phyloP scores from a whole-genome alignment of 2,888 invertebrate genomes.

The Ennomos quercinarius region DNA sequence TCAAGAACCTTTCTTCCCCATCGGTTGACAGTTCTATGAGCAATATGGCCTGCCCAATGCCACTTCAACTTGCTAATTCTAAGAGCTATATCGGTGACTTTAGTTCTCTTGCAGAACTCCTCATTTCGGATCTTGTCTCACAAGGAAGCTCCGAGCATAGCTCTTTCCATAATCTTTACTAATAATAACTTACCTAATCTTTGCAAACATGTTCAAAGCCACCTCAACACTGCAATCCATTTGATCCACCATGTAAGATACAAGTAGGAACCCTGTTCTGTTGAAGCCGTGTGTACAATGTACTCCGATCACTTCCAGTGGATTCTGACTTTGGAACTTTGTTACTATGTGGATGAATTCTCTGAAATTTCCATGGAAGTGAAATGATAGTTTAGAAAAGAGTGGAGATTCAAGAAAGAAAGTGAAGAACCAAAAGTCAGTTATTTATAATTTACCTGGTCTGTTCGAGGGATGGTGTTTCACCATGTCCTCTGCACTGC shows the following conservation, averaged over 20 bases:
- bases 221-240: conserved; percentile 94
- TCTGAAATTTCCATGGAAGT: conserved; percentile 50
- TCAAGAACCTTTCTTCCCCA: too few species aligned
- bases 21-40: too few species aligned
- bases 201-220: conserved; percentile 91
- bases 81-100: too few species aligned
- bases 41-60: too few species aligned
- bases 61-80: too few species aligned
- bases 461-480: conserved; percentile 95
- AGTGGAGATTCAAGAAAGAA: too few species aligned
- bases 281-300: conserved; percentile 99
- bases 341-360: conserved; percentile 93
- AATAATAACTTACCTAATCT: conserved; percentile 84
- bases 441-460: conserved; percentile 75
- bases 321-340: conserved; percentile 91
- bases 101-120: too few species aligned
- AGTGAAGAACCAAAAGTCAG: too few species aligned
- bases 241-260: conserved; percentile 95
- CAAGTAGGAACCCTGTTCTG: conserved; percentile 97
- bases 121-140: too few species aligned
- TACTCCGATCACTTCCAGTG: conserved; percentile 91
- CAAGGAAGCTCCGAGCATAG: too few species aligned
- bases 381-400: too few species aligned
- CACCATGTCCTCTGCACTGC: conserved; percentile 96
- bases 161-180: too few species aligned